phyloP scores from a whole-genome alignment of 2,888 invertebrate genomes.

The Rotaria magnacalcarata region DNA sequence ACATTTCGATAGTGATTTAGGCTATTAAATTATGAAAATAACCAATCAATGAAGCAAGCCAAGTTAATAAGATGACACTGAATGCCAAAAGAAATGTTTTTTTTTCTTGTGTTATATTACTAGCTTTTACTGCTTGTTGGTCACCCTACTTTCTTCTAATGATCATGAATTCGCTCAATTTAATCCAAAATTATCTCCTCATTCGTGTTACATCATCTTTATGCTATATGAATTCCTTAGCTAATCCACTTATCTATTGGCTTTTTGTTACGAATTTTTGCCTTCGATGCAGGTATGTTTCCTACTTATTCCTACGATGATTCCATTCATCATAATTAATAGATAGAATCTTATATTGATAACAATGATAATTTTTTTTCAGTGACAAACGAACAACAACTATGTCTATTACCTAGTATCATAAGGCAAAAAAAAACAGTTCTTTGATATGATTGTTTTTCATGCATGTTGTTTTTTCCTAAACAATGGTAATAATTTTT shows the following conservation, averaged over 20 bases:
- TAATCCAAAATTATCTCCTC: not conserved
- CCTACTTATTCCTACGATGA: no score
- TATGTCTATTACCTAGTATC: not conserved
- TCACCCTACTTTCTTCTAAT: not conserved
- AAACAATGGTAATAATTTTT: no score
- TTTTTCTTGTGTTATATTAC: not conserved
- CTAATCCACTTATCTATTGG: slow-evolving; percentile 30
- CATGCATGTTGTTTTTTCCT: not conserved
- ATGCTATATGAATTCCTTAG: slow-evolving; percentile 34
- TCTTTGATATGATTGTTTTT: not conserved
- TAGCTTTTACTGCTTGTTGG: slow-evolving; percentile 33
- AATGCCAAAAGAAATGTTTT: not conserved
- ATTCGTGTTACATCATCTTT: not conserved
- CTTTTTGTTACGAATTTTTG: slow-evolving; percentile 23
- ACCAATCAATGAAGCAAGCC: no score
- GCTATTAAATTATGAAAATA: no score
- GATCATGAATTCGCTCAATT: not conserved
- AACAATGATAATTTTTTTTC: not conserved
- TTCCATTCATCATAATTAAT: no score
- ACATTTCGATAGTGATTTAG: no score
- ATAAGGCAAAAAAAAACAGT: no score
- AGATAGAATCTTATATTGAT: no score
- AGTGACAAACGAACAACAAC: not conserved
- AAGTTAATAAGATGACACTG: no score
- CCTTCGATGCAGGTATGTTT: not conserved